Evolutionary conservation across 2,888 invertebrate genomes (phyloP), one percentile per base, ranked within the genome.

Genomic region (Brachyptera putata): DNA sequence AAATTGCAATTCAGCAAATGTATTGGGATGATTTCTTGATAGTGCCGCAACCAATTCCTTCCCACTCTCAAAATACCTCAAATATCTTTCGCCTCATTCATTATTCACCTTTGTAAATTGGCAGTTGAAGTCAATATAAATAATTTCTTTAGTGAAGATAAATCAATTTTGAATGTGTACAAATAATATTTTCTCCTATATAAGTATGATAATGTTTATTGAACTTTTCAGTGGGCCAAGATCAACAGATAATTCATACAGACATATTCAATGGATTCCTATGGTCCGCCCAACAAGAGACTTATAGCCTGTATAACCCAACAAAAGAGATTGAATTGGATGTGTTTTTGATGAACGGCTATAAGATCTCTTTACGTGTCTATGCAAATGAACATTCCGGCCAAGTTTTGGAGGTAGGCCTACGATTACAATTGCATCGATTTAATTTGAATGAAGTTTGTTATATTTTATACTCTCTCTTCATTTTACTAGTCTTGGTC

Each of bases 271-370:
- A 87, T 72, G 87, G 90, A 70, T 96, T 95, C 77, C 81, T 96
- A 64, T 81, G 94, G 66, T 88, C 87, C 64, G 95, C 95, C 60
- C 96, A 97, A 75, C 89, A 93, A 81, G 94, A 95, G 73, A 91
- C 91, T 1, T 83, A 83, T 66, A 80, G 79, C 67, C 84, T 83
- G 65, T 80, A 80, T 60, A 26, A 49, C 26, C 30, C 57, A 69
- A 81, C 82, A 69, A 80, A 85, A 69, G 85, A 87, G 74, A 85
- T 89, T 59, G 82, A 83, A 62, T 78, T 95, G 69, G 89, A 92
- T 76, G 83, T 94, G 63, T 91, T 84, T 73, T 80, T 93, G 21
- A 89, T 92, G 85, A 92, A 92, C 76, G 91, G 89, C 56, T 87
- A 87, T 72, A 89, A 89, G 79, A 86, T 95, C 74, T 83, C 86